phyloP scores from a whole-genome alignment of 2,888 invertebrate species.

The Syrphus vitripennis region DNA sequence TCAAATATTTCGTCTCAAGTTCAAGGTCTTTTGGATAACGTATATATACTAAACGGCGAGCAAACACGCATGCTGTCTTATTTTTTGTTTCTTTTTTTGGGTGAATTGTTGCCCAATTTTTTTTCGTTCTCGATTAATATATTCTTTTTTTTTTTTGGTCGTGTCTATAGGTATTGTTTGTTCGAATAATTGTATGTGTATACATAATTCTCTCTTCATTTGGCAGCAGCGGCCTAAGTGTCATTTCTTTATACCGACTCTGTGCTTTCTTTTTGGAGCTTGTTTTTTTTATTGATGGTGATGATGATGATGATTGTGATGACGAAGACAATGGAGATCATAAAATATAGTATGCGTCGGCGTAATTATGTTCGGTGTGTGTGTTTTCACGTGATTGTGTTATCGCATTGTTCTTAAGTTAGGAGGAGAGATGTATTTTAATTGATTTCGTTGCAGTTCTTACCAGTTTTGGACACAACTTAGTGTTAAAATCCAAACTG shows the following conservation, averaged over 20 bases:
- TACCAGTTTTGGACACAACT: background rate
- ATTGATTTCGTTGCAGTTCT: constrained; percentile 41
- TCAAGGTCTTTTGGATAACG: constrained; percentile 81
- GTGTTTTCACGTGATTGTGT: background rate
- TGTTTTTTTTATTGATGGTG: background rate
- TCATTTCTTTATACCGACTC: constrained; percentile 36
- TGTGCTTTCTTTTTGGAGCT: constrained; percentile 64
- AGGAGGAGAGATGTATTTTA: background rate
- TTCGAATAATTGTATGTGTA: background rate
- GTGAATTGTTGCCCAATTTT: constrained; percentile 52
- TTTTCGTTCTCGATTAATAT: constrained; percentile 28
- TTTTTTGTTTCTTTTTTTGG: constrained; percentile 34
- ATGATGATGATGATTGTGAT: constrained; percentile 7
- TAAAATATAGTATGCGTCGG: background rate
- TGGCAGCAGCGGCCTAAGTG: constrained; percentile 28
- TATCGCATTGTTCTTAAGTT: background rate
- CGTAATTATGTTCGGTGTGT: constrained; percentile 3
- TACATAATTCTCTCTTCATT: constrained; percentile 25
- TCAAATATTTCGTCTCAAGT: constrained; percentile 82
- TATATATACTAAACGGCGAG: constrained; percentile 73
- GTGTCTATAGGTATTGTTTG: constrained; percentile 30
- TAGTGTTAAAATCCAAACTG: background rate
- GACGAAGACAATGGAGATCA: constrained; percentile 32
- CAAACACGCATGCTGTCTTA: constrained; percentile 64
- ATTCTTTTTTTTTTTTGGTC: constrained; percentile 18